Base-by-base conservation (phyloP, 2,113 vertebrate species). In the Oryzias woworae region DNA sequence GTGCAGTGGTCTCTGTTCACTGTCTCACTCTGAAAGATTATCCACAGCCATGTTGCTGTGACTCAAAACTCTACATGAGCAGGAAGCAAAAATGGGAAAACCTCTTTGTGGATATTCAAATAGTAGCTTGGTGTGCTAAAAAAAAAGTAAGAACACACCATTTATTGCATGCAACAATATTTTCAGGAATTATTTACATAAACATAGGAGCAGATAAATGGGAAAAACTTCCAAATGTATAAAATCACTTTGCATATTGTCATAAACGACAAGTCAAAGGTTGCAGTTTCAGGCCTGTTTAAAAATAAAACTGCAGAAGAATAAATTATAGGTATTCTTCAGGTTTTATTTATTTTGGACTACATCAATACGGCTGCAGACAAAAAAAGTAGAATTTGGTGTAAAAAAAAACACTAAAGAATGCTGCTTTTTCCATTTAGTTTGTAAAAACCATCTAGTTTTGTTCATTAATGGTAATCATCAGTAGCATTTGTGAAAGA, bases 171-270 rank as follows among this genome's bases (percentile, higher is more conserved):
- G 36, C 12, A 8, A 36, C 31, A 36, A 36, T 36, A 10, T 36
- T 36, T 36, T 36, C 31, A 36, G 23, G 58, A 58, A 18, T 6
- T 18, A 77, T 78, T 78, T 74, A 46, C 69, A 78, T 79, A 66
- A 79, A 65, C 75, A 84, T 85, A 83, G 70, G 16, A 8, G 28
- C 51, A 13, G 18, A 28, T 4, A 57, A 23, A 52, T 20, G 51
- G 23, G 63, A 59, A 55, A 55, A 24, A 5, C 26, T 15, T 22
- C 46, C 16, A 68, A 71, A 59, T 57, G 41, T 14, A 14, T 8
- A 8, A 36, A 26, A 26, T 26, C 26, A 28, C 7, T 28, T 5
- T 36, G 36, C 10, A 36, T 12, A 10, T 36, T 36, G 36, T 36
- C 12, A 36, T 36, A 36, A 36, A 36, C 3, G 36, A 36, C 36